A percentile compares a stretch with the other conserved stretches of the same genome.
Evolutionary conservation across 1,140 invertebrate species (phyloP).

Genomic region (Triops cancriformis): DNA sequence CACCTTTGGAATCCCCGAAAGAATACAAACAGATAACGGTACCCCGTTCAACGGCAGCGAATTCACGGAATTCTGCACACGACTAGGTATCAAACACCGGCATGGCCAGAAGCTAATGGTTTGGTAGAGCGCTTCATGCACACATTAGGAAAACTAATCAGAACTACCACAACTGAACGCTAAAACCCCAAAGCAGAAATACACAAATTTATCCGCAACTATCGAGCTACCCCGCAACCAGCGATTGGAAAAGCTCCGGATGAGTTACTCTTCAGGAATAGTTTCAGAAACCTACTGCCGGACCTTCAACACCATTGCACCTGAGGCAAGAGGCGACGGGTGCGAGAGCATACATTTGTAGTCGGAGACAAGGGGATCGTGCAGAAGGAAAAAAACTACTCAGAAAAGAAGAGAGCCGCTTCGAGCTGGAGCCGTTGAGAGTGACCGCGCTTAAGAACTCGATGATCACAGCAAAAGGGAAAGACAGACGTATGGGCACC

Average conservation of each 20-base stretch:
- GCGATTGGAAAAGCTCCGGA: neutral
- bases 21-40: neutral
- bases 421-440: neutral
- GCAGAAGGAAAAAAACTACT: neutral
- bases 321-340: neutral
- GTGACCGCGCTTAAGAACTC: neutral
- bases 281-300: neutral
- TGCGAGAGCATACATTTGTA: neutral
- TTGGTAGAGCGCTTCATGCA: slow-evolving; percentile 20
- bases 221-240: neutral
- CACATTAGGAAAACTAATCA: slow-evolving; percentile 16
- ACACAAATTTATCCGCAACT: neutral
- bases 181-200: neutral
- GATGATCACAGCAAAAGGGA: neutral
- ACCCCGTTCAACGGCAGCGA: slow-evolving; percentile 14
- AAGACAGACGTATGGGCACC: neutral
- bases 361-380: neutral
- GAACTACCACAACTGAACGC: neutral
- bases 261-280: slow-evolving; percentile 2
- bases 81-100: slow-evolving; percentile 17
- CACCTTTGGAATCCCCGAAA: neutral
- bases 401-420: slow-evolving; percentile 13
- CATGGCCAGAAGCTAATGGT: slow-evolving; percentile 24
- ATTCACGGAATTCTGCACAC: neutral
- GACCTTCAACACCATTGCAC: neutral